A percentile compares a stretch with the other conserved stretches of the same genome.
phyloP scores from a whole-genome alignment of 2,113 vertebrate genomes.

The Egretta garzetta region DNA sequence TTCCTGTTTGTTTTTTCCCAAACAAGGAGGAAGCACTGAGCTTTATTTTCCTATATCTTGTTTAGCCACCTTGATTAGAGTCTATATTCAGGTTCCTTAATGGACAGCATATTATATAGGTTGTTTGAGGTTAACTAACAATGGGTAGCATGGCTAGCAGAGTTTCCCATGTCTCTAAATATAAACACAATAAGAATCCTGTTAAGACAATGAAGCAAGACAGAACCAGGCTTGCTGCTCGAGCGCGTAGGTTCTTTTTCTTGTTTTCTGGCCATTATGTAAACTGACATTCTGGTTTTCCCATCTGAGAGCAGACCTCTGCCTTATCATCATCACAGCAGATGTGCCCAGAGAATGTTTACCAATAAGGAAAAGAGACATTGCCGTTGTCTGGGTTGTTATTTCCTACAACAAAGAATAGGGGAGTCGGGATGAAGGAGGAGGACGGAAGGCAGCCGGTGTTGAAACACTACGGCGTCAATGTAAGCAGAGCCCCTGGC shows the following conservation, averaged over 20 bases:
- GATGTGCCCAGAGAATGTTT: conserved; percentile 64
- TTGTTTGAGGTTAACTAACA: conserved; percentile 70
- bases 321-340: conserved; percentile 64
- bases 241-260: not conserved
- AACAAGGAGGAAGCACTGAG: conserved; percentile 44
- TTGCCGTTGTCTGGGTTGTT: conserved; percentile 53
- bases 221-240: conserved; percentile 37
- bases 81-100: conserved; percentile 26
- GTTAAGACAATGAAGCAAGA: conserved; percentile 63
- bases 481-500: not conserved
- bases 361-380: conserved; percentile 66
- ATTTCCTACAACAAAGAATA: conserved; percentile 65
- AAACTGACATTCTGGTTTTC: conserved; percentile 64
- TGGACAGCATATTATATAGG: conserved; percentile 34
- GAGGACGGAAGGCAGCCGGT: conserved; percentile 16
- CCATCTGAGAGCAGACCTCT: conserved; percentile 51
- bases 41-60: conserved; percentile 63
- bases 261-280: conserved; percentile 64
- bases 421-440: conserved; percentile 33
- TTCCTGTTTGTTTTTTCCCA: conserved; percentile 59
- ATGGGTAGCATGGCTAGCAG: conserved; percentile 45
- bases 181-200: conserved; percentile 72
- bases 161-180: conserved; percentile 74
- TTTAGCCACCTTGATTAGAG: conserved; percentile 52
- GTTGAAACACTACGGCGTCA: not conserved